These are phyloP conservation scores for Phylloscopus collybita DNA, from an alignment of 2,797 vertebrate genomes.

Conservation along the genomic window DNA sequence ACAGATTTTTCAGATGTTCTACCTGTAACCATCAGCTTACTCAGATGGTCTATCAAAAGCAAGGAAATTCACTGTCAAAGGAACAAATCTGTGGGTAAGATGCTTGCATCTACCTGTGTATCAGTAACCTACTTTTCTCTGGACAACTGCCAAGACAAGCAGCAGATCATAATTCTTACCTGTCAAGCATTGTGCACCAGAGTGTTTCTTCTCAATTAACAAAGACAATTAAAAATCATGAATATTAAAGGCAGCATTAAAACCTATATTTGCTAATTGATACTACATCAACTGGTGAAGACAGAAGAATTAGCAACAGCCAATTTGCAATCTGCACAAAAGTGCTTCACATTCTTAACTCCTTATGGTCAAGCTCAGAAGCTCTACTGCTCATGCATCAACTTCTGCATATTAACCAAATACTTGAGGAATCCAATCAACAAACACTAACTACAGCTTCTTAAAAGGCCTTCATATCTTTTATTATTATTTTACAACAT, in stretches of 20 bases:
- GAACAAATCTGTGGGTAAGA: neutral
- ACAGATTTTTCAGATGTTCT: neutral
- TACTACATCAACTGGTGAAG: slow-evolving; percentile 56
- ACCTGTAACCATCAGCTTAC: neutral
- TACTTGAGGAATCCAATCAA: neutral
- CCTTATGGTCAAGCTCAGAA: slow-evolving; percentile 16
- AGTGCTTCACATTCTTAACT: slow-evolving; percentile 46
- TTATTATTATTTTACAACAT: neutral
- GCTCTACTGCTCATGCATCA: neutral
- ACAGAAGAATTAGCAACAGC: slow-evolving; percentile 45
- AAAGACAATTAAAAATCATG: slow-evolving; percentile 73
- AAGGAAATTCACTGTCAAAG: neutral
- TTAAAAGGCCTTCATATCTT: neutral
- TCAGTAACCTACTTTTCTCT: slow-evolving; percentile 55
- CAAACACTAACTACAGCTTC: neutral
- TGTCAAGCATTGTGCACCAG: slow-evolving; percentile 58
- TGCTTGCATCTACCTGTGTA: neutral
- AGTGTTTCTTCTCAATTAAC: slow-evolving; percentile 72
- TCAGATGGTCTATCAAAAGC: neutral
- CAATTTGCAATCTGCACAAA: slow-evolving; percentile 45
- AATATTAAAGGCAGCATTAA: slow-evolving; percentile 71
- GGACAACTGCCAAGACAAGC: slow-evolving; percentile 66
- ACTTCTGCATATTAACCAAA: neutral
- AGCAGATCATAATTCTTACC: slow-evolving; percentile 67
- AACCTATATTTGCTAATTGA: slow-evolving; percentile 69